Evolutionary conservation across 1,140 invertebrate species (phyloP).

Genomic region (Cotesia vestalis): DNA sequence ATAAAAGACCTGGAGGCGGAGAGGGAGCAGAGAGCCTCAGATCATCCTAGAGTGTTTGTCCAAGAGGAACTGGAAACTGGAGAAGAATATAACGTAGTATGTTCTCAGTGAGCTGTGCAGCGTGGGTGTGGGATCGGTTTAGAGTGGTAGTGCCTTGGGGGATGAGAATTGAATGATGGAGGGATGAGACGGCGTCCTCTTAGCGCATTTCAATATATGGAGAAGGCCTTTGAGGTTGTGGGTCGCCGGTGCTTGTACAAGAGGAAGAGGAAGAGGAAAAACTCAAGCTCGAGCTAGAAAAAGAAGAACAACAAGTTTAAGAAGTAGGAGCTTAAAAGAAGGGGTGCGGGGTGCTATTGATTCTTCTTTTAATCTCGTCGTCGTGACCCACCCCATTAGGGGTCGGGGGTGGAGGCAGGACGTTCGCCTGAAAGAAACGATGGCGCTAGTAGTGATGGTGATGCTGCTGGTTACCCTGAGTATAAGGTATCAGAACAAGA

Average conservation of each 20-base stretch:
- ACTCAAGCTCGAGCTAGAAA: conserved; percentile 28
- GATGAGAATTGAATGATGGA: background rate
- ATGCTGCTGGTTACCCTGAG: background rate
- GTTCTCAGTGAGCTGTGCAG: conserved; percentile 31
- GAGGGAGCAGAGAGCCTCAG: conserved; percentile 18
- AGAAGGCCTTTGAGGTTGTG: conserved; percentile 62
- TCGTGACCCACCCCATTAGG: conserved; percentile 58
- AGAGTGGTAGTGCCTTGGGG: conserved; percentile 1
- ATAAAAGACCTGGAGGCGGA: conserved; percentile 29
- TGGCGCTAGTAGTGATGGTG: conserved; percentile 18
- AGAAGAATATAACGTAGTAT: conserved; percentile 50
- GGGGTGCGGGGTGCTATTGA: conserved; percentile 56
- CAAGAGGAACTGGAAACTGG: conserved; percentile 26
- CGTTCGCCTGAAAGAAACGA: conserved; percentile 11
- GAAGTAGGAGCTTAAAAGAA: conserved; percentile 29
- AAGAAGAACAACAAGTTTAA: conserved; percentile 42
- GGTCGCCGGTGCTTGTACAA: conserved; percentile 37
- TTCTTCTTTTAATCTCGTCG: conserved; percentile 67
- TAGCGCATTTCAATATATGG: conserved; percentile 66
- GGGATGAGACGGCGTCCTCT: conserved; percentile 52
- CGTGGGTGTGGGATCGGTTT: background rate
- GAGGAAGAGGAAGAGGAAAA: too few species aligned
- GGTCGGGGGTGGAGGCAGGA: conserved; percentile 40
- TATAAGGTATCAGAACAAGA: conserved; percentile 14
- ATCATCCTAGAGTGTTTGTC: conserved; percentile 52